Evolutionary conservation across 2,113 vertebrate species (phyloP), one percentile per base, ranked within the genome.

Genomic region (Microcebus lehilahytsara): DNA sequence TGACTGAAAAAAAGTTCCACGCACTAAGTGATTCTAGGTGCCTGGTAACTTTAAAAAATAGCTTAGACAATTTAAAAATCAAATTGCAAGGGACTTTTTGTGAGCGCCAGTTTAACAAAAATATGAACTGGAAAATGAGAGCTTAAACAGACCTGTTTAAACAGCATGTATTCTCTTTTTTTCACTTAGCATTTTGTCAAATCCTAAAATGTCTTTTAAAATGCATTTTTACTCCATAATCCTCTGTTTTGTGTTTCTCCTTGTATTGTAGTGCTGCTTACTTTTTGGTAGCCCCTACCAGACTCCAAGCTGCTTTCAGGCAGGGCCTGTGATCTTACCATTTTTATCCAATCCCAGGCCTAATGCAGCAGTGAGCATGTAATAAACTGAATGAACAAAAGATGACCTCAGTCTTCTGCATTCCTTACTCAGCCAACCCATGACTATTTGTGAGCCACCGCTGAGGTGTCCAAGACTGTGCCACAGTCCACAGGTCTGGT

Each of bases 141-240:
- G 34, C 37, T 83, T 83, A 90, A 67, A 89, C 69, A 90, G 84
- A 66, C 66, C 85, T 46, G 32, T 83, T 62, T 77, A 51, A 91
- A 64, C 0, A 75, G 34, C 75, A n/a, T 71, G 10, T 49, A 34
- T 66, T 91, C 42, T 88, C 10, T 80, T 32, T 58, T 40, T 83
- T 67, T 58, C 22, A 85, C 67, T 32, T 87, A 86, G 20, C 40
- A 75, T 93, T 90, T 79, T 93, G 64, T 92, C 64, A 80, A 46
- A 25, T 80, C 51, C 66, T 66, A 96, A 88, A 92, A 88, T 23
- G 42, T 87, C 89, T 92, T 75, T 46, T 60, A 86, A 92, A 75
- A 91, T 81, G 58, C 37, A 42, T 56, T 95, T 94, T 80, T 72
- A 93, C 53, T 72, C 22, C 56, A 34, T 42, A 96, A 69, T 74